phyloP scores from a whole-genome alignment of 2,888 invertebrate genomes.

The Boloria euphrosyne region DNA sequence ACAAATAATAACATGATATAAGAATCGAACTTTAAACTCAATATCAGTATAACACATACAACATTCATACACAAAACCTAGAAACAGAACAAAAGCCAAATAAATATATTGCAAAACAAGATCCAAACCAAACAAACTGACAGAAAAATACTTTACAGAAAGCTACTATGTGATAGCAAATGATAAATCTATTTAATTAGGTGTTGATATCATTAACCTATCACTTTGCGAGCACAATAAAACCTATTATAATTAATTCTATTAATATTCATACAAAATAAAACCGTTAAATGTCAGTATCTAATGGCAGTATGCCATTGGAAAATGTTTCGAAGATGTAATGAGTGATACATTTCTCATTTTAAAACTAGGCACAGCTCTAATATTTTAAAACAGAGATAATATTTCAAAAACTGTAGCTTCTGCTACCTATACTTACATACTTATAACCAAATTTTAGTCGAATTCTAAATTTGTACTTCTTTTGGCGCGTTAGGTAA shows the following conservation, averaged over 20 bases:
- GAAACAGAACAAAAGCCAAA: neutral
- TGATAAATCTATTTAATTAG: conserved; percentile 5
- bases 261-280: conserved; percentile 14
- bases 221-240: neutral
- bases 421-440: too few species aligned
- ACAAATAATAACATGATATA: too few species aligned
- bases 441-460: too few species aligned
- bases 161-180: neutral
- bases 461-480: too few species aligned
- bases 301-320: conserved; percentile 17
- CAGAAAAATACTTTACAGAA: too few species aligned
- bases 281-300: conserved; percentile 15
- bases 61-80: too few species aligned
- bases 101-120: neutral
- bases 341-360: neutral
- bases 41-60: too few species aligned
- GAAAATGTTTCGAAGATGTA: neutral
- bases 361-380: too few species aligned
- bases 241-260: conserved; percentile 12
- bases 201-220: conserved; percentile 16
- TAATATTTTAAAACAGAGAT: too few species aligned
- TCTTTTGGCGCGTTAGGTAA: too few species aligned
- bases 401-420: too few species aligned
- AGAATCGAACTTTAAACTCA: too few species aligned
- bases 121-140: neutral